Evolutionary conservation across 64 coral and sea anemone species (phyloP).

Genomic region (Dendronephthya gigantea): DNA sequence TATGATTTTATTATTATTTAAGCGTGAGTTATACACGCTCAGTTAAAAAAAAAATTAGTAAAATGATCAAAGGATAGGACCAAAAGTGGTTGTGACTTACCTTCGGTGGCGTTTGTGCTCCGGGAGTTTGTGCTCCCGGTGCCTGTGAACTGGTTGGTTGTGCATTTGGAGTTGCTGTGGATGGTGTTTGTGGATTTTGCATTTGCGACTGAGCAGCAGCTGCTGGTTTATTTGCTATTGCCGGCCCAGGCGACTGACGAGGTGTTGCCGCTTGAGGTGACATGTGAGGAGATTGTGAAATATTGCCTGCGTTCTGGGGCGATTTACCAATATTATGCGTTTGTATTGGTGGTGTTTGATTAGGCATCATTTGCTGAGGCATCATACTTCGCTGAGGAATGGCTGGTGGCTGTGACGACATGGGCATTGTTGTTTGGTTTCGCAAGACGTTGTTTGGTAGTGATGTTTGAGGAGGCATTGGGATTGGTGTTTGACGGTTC

Average conservation of each 20-base stretch:
- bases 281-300: slow-evolving; percentile 9
- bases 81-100: neutral
- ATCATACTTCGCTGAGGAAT: neutral
- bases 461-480: slow-evolving; percentile 26
- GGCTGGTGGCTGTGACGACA: neutral
- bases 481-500: neutral
- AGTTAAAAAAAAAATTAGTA: no score
- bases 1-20: no score
- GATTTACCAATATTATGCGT: slow-evolving; percentile 15
- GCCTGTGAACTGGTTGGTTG: neutral
- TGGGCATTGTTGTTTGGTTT: neutral
- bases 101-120: neutral
- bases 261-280: neutral
- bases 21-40: no score
- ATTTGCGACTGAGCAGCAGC: neutral
- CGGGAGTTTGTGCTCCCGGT: neutral
- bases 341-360: slow-evolving; percentile 36
- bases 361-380: slow-evolving; percentile 48
- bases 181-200: neutral
- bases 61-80: no score
- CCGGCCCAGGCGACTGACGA: neutral
- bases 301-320: slow-evolving; percentile 1
- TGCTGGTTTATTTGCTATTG: neutral
- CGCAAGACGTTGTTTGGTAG: neutral
- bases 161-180: neutral